phyloP scores from a whole-genome alignment of 2,797 vertebrate species.

The Columba guinea region DNA sequence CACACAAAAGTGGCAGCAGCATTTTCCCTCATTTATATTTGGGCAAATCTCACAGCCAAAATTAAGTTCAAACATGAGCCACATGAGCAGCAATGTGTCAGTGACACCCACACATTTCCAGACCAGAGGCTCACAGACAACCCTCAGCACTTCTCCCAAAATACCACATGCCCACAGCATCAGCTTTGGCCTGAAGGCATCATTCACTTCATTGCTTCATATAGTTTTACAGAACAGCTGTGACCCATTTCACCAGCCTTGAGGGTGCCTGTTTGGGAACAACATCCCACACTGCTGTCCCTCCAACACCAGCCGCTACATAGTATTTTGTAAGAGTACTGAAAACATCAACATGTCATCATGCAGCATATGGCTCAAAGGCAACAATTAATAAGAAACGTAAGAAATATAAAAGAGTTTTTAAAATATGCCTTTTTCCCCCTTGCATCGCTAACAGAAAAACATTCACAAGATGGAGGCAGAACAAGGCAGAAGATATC shows the following conservation, averaged over 20 bases:
- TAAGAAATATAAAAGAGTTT: neutral
- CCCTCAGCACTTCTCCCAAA: neutral
- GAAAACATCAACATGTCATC: neutral
- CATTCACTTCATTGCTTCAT: neutral
- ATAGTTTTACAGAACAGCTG: neutral
- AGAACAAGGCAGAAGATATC: neutral
- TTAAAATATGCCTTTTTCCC: neutral
- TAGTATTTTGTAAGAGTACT: neutral
- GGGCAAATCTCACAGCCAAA: neutral
- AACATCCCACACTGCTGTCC: neutral
- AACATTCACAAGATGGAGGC: neutral
- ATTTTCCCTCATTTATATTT: neutral
- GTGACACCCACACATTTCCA: neutral
- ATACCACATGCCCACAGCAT: neutral
- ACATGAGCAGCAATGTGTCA: neutral
- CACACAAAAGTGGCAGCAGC: neutral
- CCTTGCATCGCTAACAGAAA: neutral
- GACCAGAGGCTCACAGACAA: accelerated
- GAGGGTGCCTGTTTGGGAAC: neutral
- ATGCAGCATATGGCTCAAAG: neutral
- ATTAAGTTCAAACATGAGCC: neutral
- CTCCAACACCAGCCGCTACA: neutral
- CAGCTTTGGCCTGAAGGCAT: neutral
- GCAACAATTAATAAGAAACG: neutral
- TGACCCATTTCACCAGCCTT: neutral